Conservation (phyloP, 2,888 invertebrate genomes). For the Nomada lathburiana region DNA sequence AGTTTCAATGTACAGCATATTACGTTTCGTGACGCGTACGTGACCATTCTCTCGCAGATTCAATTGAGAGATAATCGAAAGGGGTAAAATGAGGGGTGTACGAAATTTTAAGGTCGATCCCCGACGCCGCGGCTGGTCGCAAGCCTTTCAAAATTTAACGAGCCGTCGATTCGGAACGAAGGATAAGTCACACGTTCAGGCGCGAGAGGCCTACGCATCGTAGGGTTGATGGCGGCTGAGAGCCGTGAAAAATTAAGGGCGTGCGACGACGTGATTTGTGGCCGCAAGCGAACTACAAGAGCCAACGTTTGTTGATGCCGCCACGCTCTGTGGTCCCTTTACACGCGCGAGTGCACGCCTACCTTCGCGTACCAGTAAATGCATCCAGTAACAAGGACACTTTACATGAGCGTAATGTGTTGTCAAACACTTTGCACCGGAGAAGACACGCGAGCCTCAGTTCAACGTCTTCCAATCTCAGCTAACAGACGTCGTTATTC, state of each 20-base stretch:
- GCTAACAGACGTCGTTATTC: slow-evolving; percentile 8
- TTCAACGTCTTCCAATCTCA: slow-evolving; percentile 34
- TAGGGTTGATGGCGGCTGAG: slow-evolving; percentile 57
- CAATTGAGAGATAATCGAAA: background rate
- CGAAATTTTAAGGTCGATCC: background rate
- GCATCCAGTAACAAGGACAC: slow-evolving; percentile 51
- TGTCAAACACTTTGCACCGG: slow-evolving; percentile 75
- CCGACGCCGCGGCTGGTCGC: background rate
- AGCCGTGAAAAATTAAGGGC: slow-evolving; percentile 67
- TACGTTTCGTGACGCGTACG: too few relatives aligned
- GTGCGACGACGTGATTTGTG: slow-evolving; percentile 66
- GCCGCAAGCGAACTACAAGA: slow-evolving; percentile 60
- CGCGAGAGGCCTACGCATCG: slow-evolving; percentile 45
- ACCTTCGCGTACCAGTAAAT: slow-evolving; percentile 43
- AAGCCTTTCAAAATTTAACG: slow-evolving; percentile 44
- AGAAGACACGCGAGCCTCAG: slow-evolving; percentile 65
- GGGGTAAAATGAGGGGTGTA: background rate
- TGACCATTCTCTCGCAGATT: too few relatives aligned
- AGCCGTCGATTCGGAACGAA: slow-evolving; percentile 42
- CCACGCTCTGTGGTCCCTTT: slow-evolving; percentile 54
- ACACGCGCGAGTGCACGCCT: slow-evolving; percentile 57
- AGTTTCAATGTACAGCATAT: too few relatives aligned
- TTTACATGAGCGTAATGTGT: slow-evolving; percentile 67
- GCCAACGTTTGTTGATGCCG: slow-evolving; percentile 59
- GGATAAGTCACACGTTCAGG: slow-evolving; percentile 37